phyloP scores from a whole-genome alignment of 2,888 invertebrate species.

The Brachylomia viminalis region DNA sequence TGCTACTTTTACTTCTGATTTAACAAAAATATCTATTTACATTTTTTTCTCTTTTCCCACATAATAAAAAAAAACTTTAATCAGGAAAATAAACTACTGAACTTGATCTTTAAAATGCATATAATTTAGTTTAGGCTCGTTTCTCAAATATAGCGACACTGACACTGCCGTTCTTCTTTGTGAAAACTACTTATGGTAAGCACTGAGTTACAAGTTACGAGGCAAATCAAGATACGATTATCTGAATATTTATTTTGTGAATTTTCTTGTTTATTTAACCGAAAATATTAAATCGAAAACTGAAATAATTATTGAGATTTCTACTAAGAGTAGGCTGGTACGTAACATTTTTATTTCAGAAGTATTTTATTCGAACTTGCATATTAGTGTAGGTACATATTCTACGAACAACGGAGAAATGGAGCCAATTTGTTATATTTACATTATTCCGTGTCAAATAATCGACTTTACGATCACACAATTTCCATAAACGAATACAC shows the following conservation, averaged over 20 bases:
- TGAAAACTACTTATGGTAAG: not conserved
- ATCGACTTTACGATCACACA: constrained; percentile 16
- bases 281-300: not conserved
- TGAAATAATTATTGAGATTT: not conserved
- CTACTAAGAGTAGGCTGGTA: not conserved
- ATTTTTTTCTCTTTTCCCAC: no score
- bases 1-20: no score
- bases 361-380: not conserved
- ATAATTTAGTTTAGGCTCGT: no score
- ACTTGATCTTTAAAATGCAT: no score
- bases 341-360: not conserved
- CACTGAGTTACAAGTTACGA: not conserved
- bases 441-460: constrained; percentile 5
- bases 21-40: no score
- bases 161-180: no score
- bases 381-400: not conserved
- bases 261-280: not conserved
- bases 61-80: no score
- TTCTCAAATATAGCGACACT: no score
- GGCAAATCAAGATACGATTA: not conserved
- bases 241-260: not conserved
- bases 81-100: no score
- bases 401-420: not conserved
- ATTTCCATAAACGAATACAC: constrained; percentile 10
- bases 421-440: not conserved